A percentile compares a stretch with the other conserved stretches of the same genome.
These are phyloP conservation scores for Eurytoma californica DNA, from an alignment of 2,888 invertebrate species.

Conservation along the genomic window DNA sequence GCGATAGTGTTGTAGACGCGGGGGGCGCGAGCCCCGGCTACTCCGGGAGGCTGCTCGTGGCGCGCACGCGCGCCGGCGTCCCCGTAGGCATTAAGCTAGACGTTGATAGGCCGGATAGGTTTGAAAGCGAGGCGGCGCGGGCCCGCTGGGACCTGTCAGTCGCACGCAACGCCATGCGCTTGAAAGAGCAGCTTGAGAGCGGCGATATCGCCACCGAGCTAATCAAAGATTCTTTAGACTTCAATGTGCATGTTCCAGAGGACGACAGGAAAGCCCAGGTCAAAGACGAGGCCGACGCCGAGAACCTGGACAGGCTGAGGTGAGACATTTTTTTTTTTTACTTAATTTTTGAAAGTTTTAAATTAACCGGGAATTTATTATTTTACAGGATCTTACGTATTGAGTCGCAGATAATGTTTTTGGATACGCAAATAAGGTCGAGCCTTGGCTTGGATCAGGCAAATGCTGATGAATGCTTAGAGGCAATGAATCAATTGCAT, in stretches of 20 bases:
- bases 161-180: constrained; percentile 79
- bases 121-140: constrained; percentile 79
- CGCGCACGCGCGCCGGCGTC: constrained; percentile 79
- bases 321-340: constrained; percentile 61
- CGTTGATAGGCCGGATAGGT: constrained; percentile 78
- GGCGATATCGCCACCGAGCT: constrained; percentile 79
- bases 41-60: constrained; percentile 77
- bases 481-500: constrained; percentile 80
- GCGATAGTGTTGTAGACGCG: background rate
- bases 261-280: constrained; percentile 77
- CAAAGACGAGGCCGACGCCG: constrained; percentile 73
- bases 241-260: constrained; percentile 78
- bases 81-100: constrained; percentile 83
- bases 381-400: constrained; percentile 78
- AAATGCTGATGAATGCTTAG: constrained; percentile 84
- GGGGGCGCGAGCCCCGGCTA: constrained; percentile 44
- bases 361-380: background rate
- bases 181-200: constrained; percentile 80
- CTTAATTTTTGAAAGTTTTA: background rate
- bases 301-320: constrained; percentile 73
- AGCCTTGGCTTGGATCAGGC: constrained; percentile 82
- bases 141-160: constrained; percentile 82
- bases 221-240: constrained; percentile 78
- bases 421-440: constrained; percentile 82
- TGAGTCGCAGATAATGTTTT: constrained; percentile 81